Evolutionary conservation across 2,888 invertebrate species (phyloP).

Genomic region (Epistrophe eligans): DNA sequence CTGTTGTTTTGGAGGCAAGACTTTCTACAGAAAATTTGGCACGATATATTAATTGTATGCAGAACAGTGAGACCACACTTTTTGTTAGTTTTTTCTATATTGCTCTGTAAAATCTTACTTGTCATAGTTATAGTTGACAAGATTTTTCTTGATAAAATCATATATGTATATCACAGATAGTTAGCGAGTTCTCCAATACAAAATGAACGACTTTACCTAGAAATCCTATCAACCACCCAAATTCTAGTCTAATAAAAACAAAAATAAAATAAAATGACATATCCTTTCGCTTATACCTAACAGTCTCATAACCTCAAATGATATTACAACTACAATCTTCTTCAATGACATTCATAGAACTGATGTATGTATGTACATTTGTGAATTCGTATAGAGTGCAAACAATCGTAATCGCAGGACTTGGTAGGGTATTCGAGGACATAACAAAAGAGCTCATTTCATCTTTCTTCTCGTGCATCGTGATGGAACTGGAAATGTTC

Average conservation of each 20-base stretch:
- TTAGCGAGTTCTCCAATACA: not conserved
- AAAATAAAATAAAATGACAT: conserved; percentile 62
- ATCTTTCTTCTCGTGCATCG: not conserved
- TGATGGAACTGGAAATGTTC: conserved; percentile 5
- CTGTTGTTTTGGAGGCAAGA: too few relatives aligned
- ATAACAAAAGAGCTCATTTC: conserved; percentile 22
- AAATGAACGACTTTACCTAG: not conserved
- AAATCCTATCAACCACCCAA: conserved; percentile 20
- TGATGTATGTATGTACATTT: conserved; percentile 22
- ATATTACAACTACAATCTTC: not conserved
- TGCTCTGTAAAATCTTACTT: too few relatives aligned
- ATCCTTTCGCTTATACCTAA: conserved; percentile 39
- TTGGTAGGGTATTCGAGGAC: conserved; percentile 42
- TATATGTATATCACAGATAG: too few relatives aligned
- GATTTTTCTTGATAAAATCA: too few relatives aligned
- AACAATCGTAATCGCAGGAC: conserved; percentile 66
- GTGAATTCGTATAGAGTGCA: conserved; percentile 34
- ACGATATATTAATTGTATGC: too few relatives aligned
- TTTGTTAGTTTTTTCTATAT: too few relatives aligned
- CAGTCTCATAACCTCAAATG: not conserved
- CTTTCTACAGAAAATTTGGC: too few relatives aligned
- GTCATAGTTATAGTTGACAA: too few relatives aligned
- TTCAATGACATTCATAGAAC: conserved; percentile 59
- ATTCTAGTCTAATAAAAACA: conserved; percentile 63
- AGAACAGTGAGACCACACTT: too few relatives aligned